Evolutionary conservation across 2,113 vertebrate genomes (phyloP), one percentile per base, ranked within the genome.

Genomic region (Chrysemys picta): DNA sequence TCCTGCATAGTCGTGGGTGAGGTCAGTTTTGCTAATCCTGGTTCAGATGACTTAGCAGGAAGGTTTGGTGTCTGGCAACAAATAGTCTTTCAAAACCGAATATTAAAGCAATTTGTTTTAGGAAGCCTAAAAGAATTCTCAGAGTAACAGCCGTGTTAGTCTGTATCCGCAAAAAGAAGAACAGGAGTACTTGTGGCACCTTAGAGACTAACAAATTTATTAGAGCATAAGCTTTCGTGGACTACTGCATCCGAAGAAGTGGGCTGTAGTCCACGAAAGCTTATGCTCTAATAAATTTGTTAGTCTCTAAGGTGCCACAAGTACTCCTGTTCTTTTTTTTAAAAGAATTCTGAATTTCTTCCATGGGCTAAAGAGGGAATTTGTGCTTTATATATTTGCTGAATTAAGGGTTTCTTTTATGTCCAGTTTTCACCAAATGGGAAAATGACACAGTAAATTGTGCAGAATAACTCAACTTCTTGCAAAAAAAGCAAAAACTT

Each of bases 31-130:
- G 93, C 94, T 95, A 81, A 91, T 93, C 95, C 89, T 89, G 57
- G 93, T 95, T 91, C 87, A 88, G n/a, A 8, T 96, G 94, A 89
- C 95, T 97, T 96, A 53, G 87, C 24, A 92, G 84, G 93, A 84
- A 87, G 83, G 85, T 82, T 87, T 91, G 95, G 93, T 93, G 96
- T 96, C 92, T 89, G 91, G 83, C 87, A 96, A 94, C 79, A 97
- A 96, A 94, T 88, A 35, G 92, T 89, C 85, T 95, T 96, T 96
- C 95, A 93, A 88, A 96, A 90, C 76, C 96, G 95, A 69, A 25
- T 17, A 53, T 93, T 81, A 83, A 84, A 81, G 57, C 50, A 87
- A 72, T 94, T 93, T 56, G 0, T 83, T 94, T 80, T 88, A 13
- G 84, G 65, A 91, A 85, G 65, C 6, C 65, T 5, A 53, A 80